Base-by-base conservation (phyloP, 53 echinoderm and acorn worm genomes). In the Holothuria leucospilota region DNA sequence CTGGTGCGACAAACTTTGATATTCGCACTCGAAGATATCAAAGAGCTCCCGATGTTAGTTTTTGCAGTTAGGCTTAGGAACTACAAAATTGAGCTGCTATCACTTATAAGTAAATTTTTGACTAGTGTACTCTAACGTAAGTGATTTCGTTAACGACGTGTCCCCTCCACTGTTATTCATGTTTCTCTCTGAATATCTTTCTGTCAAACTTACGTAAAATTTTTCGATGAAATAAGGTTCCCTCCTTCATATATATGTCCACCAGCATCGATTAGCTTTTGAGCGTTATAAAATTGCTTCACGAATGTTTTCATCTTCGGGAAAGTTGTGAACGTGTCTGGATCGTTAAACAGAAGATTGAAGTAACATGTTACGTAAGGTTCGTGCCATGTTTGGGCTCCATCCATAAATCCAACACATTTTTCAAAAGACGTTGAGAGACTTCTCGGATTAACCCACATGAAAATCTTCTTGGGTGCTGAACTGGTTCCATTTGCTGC, bases 381-480 rank as follows among this genome's bases (percentile, higher is more conserved):
- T 42, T 77, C 77, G 56, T 77, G 77, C 77, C 77, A 77, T 21
- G 53, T 77, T 27, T 77, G 77, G 5, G 77, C 77, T 7, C 42
- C 42, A 77, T 77, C 77, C 53, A 77, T 77, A 53, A 51, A 77
- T 23, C 77, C 77, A 53, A 77, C 52, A 25, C 77, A 77, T 53
- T 77, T 77, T 27, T 77, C 77, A 18, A 77, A 77, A 21, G 77
- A 77, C 25, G 77, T 77, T 27, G 77, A 77, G 8, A 77, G 39
- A 39, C 77, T 77, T 5, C 77, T 18, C 18, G 77, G 77, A 8
- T 51, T 53, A 23, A 77, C 46, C 77, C 77, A 77, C 77, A 77
- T 77, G 7, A 77, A 77, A 39, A 77, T 77, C 42, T 77, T 77
- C 10, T 70, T 70, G 20, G 51, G 16, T 24, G 46, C 25, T 16